These are phyloP conservation scores for Cygnus buccinator DNA, from an alignment of 2,113 vertebrate species.

Conservation along the genomic window DNA sequence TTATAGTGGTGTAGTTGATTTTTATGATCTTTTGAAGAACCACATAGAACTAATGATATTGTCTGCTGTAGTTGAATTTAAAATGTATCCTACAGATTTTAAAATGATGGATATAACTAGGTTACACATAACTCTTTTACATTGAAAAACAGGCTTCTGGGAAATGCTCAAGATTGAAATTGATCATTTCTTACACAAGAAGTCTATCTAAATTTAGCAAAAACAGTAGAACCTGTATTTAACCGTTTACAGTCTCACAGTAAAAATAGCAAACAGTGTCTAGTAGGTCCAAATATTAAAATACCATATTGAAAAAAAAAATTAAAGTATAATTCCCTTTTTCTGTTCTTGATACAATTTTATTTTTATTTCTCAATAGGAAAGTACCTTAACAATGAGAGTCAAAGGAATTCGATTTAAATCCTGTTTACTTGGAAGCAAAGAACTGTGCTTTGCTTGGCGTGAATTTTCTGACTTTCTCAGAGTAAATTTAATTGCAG, in stretches of 20 bases:
- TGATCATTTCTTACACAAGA: not conserved
- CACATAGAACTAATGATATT: not conserved
- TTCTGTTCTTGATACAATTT: not conserved
- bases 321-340: not conserved
- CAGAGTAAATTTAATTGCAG: slow-evolving; percentile 81
- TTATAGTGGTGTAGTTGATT: not conserved
- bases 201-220: not conserved
- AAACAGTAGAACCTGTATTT: not conserved
- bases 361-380: slow-evolving; percentile 74
- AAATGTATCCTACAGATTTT: not conserved
- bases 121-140: not conserved
- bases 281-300: not conserved
- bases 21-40: not conserved
- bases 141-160: not conserved
- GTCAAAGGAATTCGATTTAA: slow-evolving; percentile 83
- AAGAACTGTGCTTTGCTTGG: slow-evolving; percentile 87
- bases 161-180: not conserved
- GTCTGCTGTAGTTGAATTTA: not conserved
- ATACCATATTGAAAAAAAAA: not conserved
- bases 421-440: slow-evolving; percentile 78
- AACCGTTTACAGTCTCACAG: not conserved
- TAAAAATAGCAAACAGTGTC: not conserved
- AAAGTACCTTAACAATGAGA: slow-evolving; percentile 73
- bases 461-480: slow-evolving; percentile 77
- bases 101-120: not conserved